Base-by-base conservation (phyloP, 92 coral and sea anemone species). In the Desmophyllum pertusum region DNA sequence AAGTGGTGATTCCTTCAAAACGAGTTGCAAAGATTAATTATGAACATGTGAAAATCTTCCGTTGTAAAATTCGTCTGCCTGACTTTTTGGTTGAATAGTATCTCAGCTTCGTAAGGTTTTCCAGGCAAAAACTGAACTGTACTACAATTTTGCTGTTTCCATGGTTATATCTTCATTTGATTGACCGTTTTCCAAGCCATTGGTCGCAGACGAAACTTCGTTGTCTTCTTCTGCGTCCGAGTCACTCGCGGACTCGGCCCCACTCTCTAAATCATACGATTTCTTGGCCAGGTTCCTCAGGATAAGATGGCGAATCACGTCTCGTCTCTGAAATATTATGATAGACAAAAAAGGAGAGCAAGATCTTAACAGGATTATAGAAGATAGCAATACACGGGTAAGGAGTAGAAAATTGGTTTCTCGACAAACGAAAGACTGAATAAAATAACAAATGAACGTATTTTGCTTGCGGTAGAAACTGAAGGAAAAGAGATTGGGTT, bases 301-400 rank as follows among this genome's bases (percentile, higher is more conserved):
- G 3, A 79, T 15, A 3, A 79, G 83, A 4, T 45, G 71, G 23
- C 83, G 83, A 31, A 79, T 66, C 63, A 79, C 74, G 45, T 65
- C 83, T 45, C 83, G 73, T 65, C 83, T 65, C 83, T 79, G 23
- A 65, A 79, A 46, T 43, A 42, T n/a, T n/a, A n/a, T 65, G 35
- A 45, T 65, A 35, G 43, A 31, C 6, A 14, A 0, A 19, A 10
- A 18, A 9, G 10, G 0, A 35, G 36, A 1, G 3, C 11, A 25
- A 62, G 15, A 11, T 62, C 19, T 62, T 1, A 27, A 30, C n/a
- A n/a, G n/a, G n/a, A n/a, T n/a, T n/a, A n/a, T n/a, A n/a, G n/a
- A 37, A 9, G 5, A 53, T 55, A 46, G 15, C 14, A 30, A 3
- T 73, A 14, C 9, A 39, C 25, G 18, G 59, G 59, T 52, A 52